Conservation (phyloP, 2,888 invertebrate species). For the Andrena dorsata region DNA sequence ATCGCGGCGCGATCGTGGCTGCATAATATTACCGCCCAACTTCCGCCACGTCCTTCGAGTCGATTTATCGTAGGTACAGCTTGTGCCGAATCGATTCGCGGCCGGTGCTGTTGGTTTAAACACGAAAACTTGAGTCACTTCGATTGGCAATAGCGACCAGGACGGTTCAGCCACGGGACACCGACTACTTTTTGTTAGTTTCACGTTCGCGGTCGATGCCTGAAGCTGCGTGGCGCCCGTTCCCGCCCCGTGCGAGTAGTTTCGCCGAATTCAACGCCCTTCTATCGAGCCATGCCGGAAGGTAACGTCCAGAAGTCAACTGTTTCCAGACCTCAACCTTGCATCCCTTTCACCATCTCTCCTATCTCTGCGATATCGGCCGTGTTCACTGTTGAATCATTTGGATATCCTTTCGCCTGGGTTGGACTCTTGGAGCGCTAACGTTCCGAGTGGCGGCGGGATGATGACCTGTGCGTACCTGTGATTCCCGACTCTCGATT, state of each 20-base stretch:
- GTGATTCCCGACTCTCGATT: no score
- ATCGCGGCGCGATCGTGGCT: constrained; percentile 1
- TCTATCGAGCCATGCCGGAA: constrained; percentile 13
- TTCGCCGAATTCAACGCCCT: constrained; percentile 11
- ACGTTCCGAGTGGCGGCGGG: no score
- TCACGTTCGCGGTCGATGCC: constrained; percentile 19
- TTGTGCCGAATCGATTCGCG: constrained; percentile 42
- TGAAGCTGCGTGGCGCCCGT: neutral
- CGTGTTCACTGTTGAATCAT: no score
- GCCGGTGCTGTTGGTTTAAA: constrained; percentile 37
- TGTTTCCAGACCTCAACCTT: neutral
- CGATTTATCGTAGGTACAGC: constrained; percentile 33
- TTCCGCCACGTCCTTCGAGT: constrained; percentile 51
- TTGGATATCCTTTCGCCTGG: no score
- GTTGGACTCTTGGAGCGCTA: no score
- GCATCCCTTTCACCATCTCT: neutral
- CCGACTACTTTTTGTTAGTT: constrained; percentile 2
- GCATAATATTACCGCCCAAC: constrained; percentile 22
- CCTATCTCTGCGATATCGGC: neutral
- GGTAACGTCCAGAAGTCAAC: constrained; percentile 21
- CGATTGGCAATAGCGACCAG: constrained; percentile 44
- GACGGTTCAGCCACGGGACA: constrained; percentile 18
- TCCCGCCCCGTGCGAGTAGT: neutral
- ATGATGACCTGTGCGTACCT: no score
- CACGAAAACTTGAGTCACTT: constrained; percentile 49